Conservation (phyloP, 2,797 vertebrate species). For the Scolopax bukidnonensis region DNA sequence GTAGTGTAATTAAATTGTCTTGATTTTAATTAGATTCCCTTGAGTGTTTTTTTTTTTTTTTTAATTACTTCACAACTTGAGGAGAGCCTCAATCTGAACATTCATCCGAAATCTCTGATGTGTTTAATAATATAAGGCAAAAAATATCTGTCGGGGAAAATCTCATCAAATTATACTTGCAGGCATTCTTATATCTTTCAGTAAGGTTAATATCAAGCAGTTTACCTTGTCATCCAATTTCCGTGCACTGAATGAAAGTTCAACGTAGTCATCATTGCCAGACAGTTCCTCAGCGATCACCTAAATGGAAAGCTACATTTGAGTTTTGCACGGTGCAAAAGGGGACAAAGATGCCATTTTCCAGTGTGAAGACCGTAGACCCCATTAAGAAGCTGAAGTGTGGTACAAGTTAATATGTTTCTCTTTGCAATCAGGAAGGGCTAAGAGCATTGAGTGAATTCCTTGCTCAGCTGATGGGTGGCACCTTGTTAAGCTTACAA, state of each 20-base stretch:
- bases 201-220: constrained; percentile 60
- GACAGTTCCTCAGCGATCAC: constrained; percentile 97
- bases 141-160: constrained; percentile 51
- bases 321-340: background rate
- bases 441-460: background rate
- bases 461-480: background rate
- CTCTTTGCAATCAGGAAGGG: background rate
- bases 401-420: background rate
- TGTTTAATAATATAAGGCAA: constrained; percentile 63
- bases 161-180: constrained; percentile 64
- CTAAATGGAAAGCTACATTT: constrained; percentile 73
- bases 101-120: constrained; percentile 61
- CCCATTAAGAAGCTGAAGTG: background rate
- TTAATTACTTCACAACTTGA: constrained; percentile 55
- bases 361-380: background rate
- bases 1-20: constrained; percentile 60
- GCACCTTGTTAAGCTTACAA: background rate
- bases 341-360: background rate
- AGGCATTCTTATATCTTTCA: constrained; percentile 55
- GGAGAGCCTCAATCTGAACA: constrained; percentile 44
- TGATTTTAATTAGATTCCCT: constrained; percentile 68
- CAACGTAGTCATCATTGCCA: constrained; percentile 97
- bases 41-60: background rate
- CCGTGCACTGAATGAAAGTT: constrained; percentile 95
- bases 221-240: constrained; percentile 98